Base-by-base conservation (phyloP, 1,140 invertebrate species). In the Acromyrmex charruanus region DNA sequence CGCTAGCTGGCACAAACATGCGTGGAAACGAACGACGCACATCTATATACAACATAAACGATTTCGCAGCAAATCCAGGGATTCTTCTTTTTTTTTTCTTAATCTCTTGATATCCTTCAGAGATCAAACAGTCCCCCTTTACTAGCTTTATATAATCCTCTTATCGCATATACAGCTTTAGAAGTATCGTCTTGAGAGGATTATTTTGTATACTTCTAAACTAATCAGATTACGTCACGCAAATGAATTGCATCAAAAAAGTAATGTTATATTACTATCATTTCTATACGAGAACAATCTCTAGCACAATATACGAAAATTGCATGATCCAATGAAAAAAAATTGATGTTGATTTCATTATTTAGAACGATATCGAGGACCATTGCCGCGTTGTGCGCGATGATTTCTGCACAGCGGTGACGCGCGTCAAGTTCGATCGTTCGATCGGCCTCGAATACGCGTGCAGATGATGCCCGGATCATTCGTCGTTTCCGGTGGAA, bases 111-210 rank as follows among this genome's bases (percentile, higher is more conserved):
- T 55, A 10, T 10, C 9, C n/a, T 55, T 53, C n/a, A 18, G n/a
- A 21, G 63, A n/a, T 69, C 77, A 69, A 80, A 14, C 77, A 65
- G 14, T 4, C 3, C 31, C 31, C 18, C 10, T n/a, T n/a, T 21
- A 1, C 63, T 9, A 16, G 44, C 49, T 81, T 81, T 18, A 39
- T 16, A 81, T 81, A 55, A 81, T 44, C 51, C 16, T 71, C 65
- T 71, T 81, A 81, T 81, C 77, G 31, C 77, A n/a, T 25, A 35
- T 10, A 81, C 10, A 71, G 58, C 59, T 65, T 66, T n/a, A 21
- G 59, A 79, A 58, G 25, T 81, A 55, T 68, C 31, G 3, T 35
- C 49, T 71, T 55, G 4, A 58, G 21, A 71, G 65, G 53, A 81
- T 71, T 71, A 81, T 71, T 39, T 71, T 58, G 44, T 53, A 66